These are phyloP conservation scores for Platynereis dumerilii DNA, from an alignment of 2,888 invertebrate genomes.

Conservation along the genomic window DNA sequence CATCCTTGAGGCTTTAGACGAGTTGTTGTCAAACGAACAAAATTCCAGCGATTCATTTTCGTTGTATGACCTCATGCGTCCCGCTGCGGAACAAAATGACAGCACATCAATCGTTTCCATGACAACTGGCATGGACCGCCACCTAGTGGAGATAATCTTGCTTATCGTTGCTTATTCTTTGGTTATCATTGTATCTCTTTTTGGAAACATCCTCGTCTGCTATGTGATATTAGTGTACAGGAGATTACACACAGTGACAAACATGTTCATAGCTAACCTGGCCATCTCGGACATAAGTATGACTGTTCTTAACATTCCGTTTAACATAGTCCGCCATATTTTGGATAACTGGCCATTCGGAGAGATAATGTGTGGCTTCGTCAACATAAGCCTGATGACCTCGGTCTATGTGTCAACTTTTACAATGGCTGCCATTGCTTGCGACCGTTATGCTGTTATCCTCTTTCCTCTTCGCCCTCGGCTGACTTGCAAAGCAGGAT, in stretches of 20 bases:
- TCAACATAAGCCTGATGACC: slow-evolving; percentile 63
- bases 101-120: not conserved
- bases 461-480: slow-evolving; percentile 63
- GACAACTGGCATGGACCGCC: slow-evolving; percentile 1
- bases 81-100: not conserved
- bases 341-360: slow-evolving; percentile 65
- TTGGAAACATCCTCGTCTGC: slow-evolving; percentile 54
- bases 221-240: slow-evolving; percentile 53
- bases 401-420: slow-evolving; percentile 65
- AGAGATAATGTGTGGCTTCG: slow-evolving; percentile 60
- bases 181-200: slow-evolving; percentile 44
- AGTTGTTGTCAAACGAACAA: not conserved
- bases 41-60: not conserved
- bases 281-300: slow-evolving; percentile 53
- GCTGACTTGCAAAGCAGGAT: slow-evolving; percentile 57
- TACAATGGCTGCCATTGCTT: slow-evolving; percentile 64
- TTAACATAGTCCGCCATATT: slow-evolving; percentile 62
- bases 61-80: not conserved
- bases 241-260: slow-evolving; percentile 56
- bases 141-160: slow-evolving; percentile 11
- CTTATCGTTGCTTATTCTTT: slow-evolving; percentile 27
- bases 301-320: slow-evolving; percentile 63
- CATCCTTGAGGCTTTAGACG: not conserved
- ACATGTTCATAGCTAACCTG: slow-evolving; percentile 57
- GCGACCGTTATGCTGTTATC: slow-evolving; percentile 64